Evolutionary conservation across 2,888 invertebrate species (phyloP).

Genomic region (Eupsilia transversa): DNA sequence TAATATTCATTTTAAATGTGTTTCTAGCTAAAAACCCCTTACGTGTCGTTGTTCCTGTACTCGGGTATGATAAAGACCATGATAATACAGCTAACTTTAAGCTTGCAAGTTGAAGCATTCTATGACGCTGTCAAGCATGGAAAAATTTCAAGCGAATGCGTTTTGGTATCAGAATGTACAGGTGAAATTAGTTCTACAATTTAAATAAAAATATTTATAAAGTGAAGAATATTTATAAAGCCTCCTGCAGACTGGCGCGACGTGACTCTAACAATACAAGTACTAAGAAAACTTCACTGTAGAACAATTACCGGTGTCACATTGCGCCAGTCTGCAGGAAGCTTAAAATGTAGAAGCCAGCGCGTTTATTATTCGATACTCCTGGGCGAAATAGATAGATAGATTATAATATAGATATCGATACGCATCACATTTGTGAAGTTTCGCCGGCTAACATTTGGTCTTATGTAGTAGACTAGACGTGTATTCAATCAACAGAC

Average conservation of each 20-base stretch:
- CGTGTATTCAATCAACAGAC: not conserved
- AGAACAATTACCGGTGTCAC: too few species aligned
- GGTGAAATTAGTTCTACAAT: constrained; percentile 15
- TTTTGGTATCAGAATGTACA: constrained; percentile 23
- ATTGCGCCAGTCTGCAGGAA: too few species aligned
- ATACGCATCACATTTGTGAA: too few species aligned
- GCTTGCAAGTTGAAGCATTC: constrained; percentile 19
- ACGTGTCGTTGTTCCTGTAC: constrained; percentile 34
- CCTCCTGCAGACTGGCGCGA: too few species aligned
- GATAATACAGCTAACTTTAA: constrained; percentile 27
- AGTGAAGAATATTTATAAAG: not conserved
- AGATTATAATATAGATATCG: too few species aligned
- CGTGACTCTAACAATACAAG: too few species aligned
- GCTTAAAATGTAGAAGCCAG: not conserved
- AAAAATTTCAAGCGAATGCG: not conserved
- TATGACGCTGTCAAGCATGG: constrained; percentile 23
- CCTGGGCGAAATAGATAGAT: not conserved
- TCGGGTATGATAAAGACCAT: constrained; percentile 30
- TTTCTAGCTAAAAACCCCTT: constrained; percentile 21
- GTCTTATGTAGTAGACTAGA: not conserved
- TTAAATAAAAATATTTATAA: not conserved
- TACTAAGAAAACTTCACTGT: too few species aligned
- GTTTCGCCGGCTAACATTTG: not conserved
- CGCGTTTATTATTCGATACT: not conserved
- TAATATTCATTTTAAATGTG: not conserved